Conservation (phyloP, 2,888 invertebrate species). For the Toxonevra muliebris region DNA sequence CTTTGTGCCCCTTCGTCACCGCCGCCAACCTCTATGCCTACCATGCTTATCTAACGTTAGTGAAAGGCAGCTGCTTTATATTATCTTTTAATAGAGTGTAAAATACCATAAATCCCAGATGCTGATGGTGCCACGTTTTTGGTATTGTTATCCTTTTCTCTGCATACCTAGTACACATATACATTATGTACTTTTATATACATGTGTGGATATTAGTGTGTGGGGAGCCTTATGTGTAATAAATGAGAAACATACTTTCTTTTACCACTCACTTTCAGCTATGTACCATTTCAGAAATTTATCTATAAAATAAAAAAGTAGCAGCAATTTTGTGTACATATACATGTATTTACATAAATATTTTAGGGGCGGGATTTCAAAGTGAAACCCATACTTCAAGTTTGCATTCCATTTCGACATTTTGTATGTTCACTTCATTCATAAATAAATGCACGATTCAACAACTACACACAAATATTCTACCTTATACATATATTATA, state of each 20-base stretch:
- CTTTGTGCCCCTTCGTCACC: neutral
- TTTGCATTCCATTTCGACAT: constrained; percentile 61
- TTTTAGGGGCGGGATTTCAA: constrained; percentile 61
- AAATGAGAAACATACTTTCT: constrained; percentile 29
- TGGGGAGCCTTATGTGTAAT: constrained; percentile 24
- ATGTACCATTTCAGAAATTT: no score
- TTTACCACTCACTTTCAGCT: neutral
- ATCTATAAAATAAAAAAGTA: no score
- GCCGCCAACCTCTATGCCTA: constrained; percentile 15
- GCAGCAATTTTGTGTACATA: no score
- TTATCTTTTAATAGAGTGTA: constrained; percentile 38
- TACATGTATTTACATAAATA: constrained; percentile 51
- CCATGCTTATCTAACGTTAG: neutral
- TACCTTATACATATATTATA: neutral
- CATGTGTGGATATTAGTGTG: neutral
- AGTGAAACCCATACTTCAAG: constrained; percentile 37
- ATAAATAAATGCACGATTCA: constrained; percentile 22
- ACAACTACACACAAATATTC: neutral
- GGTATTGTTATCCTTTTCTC: neutral
- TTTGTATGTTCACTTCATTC: constrained; percentile 50
- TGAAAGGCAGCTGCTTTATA: constrained; percentile 22
- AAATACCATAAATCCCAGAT: constrained; percentile 29
- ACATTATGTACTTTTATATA: neutral
- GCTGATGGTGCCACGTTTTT: neutral
- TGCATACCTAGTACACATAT: neutral